Evolutionary conservation across 2,888 invertebrate genomes (phyloP).

Genomic region (Chaetogeoica ovagalla): DNA sequence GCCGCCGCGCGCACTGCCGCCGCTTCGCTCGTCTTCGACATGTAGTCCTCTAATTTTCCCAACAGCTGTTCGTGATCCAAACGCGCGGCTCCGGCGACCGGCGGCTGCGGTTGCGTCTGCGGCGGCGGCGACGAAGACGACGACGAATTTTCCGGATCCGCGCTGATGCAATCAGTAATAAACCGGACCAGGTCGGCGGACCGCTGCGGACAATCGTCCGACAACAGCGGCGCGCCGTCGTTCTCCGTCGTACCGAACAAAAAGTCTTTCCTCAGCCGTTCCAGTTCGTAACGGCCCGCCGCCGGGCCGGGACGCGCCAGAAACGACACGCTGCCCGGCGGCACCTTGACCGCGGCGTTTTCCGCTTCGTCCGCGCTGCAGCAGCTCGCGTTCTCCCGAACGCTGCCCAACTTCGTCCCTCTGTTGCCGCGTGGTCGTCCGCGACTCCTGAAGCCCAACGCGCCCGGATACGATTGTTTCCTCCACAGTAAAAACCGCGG

Average conservation of each 20-base stretch:
- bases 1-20: too few relatives aligned
- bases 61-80: constrained; percentile 70
- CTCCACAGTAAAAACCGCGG: constrained; percentile 80
- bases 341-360: constrained; percentile 57
- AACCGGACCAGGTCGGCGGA: constrained; percentile 26
- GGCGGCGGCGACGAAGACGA: background rate
- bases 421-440: constrained; percentile 64
- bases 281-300: constrained; percentile 71
- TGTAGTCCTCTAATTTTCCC: constrained; percentile 67
- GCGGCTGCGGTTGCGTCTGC: too few relatives aligned
- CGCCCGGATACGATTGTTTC: constrained; percentile 80
- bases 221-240: background rate
- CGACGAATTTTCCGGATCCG: constrained; percentile 47
- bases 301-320: constrained; percentile 59
- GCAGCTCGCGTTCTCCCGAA: constrained; percentile 65
- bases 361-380: constrained; percentile 68
- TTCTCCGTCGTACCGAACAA: constrained; percentile 60
- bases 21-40: constrained; percentile 56
- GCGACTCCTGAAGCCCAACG: constrained; percentile 65
- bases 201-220: background rate
- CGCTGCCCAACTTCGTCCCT: constrained; percentile 68
- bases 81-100: constrained; percentile 28
- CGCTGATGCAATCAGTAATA: constrained; percentile 38
- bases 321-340: constrained; percentile 34
- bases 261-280: constrained; percentile 71